Base-by-base conservation (phyloP, 1,140 invertebrate genomes). In the Wiebesia pumilae region DNA sequence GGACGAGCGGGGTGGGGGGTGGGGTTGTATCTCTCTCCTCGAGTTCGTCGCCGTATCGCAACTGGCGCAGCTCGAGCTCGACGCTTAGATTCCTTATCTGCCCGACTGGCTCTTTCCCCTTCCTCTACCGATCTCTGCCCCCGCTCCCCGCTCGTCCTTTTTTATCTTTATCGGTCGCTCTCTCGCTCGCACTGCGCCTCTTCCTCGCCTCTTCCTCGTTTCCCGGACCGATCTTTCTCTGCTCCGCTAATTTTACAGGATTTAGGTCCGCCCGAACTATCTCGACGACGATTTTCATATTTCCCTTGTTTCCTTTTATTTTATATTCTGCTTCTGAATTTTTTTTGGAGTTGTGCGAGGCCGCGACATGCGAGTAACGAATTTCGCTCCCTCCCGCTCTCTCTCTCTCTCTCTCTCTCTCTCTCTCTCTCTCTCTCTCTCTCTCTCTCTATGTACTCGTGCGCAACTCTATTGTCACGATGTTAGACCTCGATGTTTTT, bases 11-110 rank as follows among this genome's bases (percentile, higher is more conserved):
- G 10, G 14, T n/a, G 38, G 6, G 38, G 4, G 19, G 0, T 19
- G 1, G 6, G 1, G 40, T 24, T 75, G 19, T 35, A 3, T 69
- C 67, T 69, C 67, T 40, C 80, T 43, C 40, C 79, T 67, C 33
- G 3, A 33, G 82, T 12, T 77, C 54, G 40, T 47, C 30, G 75
- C 47, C 77, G 43, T 85, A 85, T 85, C 78, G 84, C 84, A 43
- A 85, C 65, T 73, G 78, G 9, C 81, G n/a, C n/a, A 82, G 62
- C 43, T 67, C 79, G 69, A 51, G 71, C 54, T n/a, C 71, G 24
- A 30, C 38, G 83, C 75, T 81, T 85, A 85, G 84, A 81, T 81
- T 81, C 35, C 84, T 85, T 85, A 85, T 85, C 84, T 85, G 47
- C 4, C 35, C 65, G 47, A 81, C 33, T 65, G 65, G 62, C 65